These are phyloP conservation scores for Blastomussa wellsi DNA, from an alignment of 92 coral and sea anemone species.

Conservation along the genomic window DNA sequence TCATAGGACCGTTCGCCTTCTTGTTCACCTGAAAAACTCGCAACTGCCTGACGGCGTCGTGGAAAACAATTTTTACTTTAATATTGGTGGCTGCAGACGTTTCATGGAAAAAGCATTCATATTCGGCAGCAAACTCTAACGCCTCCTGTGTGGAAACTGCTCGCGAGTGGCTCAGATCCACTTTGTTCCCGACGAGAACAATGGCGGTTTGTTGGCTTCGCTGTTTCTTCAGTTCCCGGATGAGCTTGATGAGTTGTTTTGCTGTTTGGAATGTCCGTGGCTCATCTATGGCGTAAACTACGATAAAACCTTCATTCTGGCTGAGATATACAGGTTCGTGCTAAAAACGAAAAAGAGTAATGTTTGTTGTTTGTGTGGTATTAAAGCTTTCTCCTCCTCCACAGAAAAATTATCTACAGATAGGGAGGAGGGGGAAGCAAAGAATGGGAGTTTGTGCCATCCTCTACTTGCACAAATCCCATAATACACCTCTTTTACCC, in stretches of 20 bases:
- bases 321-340: conserved; percentile 85
- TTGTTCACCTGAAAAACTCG: conserved; percentile 62
- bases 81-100: conserved; percentile 80
- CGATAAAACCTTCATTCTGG: conserved; percentile 86
- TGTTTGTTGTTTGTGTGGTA: not conserved
- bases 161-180: conserved; percentile 77
- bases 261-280: conserved; percentile 82
- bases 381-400: not conserved
- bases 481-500: too few relatives aligned
- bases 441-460: too few relatives aligned
- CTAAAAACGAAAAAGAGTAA: conserved; percentile 30
- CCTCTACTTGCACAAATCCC: too few relatives aligned
- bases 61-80: conserved; percentile 74
- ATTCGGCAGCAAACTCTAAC: conserved; percentile 71
- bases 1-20: conserved; percentile 77
- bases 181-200: conserved; percentile 82
- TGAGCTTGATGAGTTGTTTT: conserved; percentile 79
- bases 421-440: too few relatives aligned
- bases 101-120: conserved; percentile 83
- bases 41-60: conserved; percentile 79
- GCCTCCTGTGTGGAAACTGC: conserved; percentile 75
- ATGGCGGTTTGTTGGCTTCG: conserved; percentile 70
- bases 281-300: conserved; percentile 84
- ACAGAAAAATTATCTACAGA: too few relatives aligned
- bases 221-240: conserved; percentile 85